Evolutionary conservation across 2,888 invertebrate genomes (phyloP), one percentile per base, ranked within the genome.

Genomic region (Sepioteuthis lessoniana): DNA sequence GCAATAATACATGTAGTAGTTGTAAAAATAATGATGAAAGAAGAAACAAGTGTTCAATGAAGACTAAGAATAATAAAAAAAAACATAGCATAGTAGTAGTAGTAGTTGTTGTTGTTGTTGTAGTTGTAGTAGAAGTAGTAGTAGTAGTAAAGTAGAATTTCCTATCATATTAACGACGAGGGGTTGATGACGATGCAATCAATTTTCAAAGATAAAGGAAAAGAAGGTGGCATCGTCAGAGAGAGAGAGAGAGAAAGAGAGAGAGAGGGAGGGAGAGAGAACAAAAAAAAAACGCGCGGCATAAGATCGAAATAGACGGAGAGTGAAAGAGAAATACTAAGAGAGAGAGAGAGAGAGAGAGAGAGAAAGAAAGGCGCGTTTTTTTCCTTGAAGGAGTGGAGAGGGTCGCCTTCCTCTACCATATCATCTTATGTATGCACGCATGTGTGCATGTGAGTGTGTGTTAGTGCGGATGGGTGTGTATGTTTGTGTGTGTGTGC

Each of bases 321-420:
- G 55, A 55, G 55, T 28, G 25, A 55, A 21, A 55, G 25, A 55
- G 0, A 55, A 25, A 5, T 21, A 55, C 5, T 19, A 25, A 55
- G 5, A 55, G 28, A 76, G 8, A n/a, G n/a, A n/a, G 35, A 76
- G 13, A n/a, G n/a, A 76, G 8, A 76, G 5, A 76, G n/a, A 19
- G n/a, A 16, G 3, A 4, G 25, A n/a, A 16, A 35, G 1, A 21
- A 76, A 10, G 0, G n/a, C 0, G 16, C n/a, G 16, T n/a, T 10
- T 76, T 76, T 76, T 76, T 76, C 76, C 76, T n/a, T 76, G 10
- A n/a, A 76, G 19, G n/a, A 8, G n/a, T 16, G 10, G 76, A n/a
- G n/a, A 76, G n/a, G 16, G 19, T 0, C 19, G n/a, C 19, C 76
- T 76, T 76, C n/a, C 76, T 76, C n/a, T 76, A n/a, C 10, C 76